These are phyloP conservation scores for Melipona quadrifasciata DNA, from an alignment of 1,140 invertebrate genomes.

Conservation along the genomic window DNA sequence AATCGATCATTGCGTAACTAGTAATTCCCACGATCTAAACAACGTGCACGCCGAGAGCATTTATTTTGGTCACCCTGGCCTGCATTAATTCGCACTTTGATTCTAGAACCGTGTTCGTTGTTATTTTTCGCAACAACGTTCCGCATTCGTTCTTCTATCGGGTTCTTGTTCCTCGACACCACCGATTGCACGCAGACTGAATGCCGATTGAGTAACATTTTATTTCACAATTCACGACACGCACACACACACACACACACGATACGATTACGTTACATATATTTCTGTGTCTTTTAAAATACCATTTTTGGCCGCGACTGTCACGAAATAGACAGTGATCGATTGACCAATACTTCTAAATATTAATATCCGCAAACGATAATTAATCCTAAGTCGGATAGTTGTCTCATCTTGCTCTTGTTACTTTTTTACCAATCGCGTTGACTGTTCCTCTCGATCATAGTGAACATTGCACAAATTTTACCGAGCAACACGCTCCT, in stretches of 20 bases:
- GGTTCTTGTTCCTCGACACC: background rate
- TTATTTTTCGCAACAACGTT: slow-evolving; percentile 38
- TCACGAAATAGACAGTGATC: too few species aligned
- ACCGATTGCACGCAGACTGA: background rate
- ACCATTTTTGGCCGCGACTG: background rate
- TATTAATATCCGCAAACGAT: background rate
- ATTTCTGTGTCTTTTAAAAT: background rate
- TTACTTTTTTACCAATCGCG: background rate
- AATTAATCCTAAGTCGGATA: background rate
- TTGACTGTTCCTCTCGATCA: background rate
- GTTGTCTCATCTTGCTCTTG: background rate
- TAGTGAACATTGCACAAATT: background rate
- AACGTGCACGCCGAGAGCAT: background rate
- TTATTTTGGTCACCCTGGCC: slow-evolving; percentile 43
- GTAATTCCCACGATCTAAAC: slow-evolving; percentile 21
- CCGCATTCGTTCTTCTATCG: slow-evolving; percentile 9
- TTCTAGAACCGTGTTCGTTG: slow-evolving; percentile 29
- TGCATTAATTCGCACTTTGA: slow-evolving; percentile 12
- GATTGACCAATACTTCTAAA: background rate
- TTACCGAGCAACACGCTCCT: background rate
- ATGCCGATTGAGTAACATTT: background rate
- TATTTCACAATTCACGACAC: background rate
- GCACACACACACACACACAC: too few species aligned
- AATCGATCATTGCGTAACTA: slow-evolving; percentile 23
- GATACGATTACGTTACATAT: too few species aligned